Percentiles rank a stretch among this genome's conserved stretches.
Conservation (phyloP, 1,140 invertebrate genomes). For the Drosophila subobscura region DNA sequence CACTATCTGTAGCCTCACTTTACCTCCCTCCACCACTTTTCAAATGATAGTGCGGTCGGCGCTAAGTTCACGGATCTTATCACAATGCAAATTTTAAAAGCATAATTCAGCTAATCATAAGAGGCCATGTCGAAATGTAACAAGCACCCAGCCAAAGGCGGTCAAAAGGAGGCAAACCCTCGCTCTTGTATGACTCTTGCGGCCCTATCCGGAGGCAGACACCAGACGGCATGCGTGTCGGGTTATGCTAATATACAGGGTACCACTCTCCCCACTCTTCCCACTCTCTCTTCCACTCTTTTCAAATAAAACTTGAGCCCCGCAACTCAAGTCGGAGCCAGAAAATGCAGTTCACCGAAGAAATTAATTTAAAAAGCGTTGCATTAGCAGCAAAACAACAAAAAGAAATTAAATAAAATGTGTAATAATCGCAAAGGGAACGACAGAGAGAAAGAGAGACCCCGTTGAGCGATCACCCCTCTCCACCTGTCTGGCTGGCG, state of each 20-base stretch:
- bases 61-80: conserved; percentile 59
- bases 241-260: conserved; percentile 68
- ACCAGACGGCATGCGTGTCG: conserved; percentile 62
- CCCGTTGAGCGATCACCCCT: conserved; percentile 10
- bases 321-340: conserved; percentile 34
- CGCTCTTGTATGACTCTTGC: background rate
- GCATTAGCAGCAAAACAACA: conserved; percentile 63
- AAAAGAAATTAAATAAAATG: conserved; percentile 76
- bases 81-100: conserved; percentile 67
- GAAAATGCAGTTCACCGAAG: conserved; percentile 54
- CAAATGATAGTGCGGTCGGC: conserved; percentile 43
- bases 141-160: conserved; percentile 39
- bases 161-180: conserved; percentile 1
- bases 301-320: conserved; percentile 24
- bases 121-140: conserved; percentile 74
- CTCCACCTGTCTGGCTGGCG: conserved; percentile 31
- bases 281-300: conserved; percentile 5
- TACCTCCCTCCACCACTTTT: conserved; percentile 2
- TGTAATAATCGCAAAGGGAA: conserved; percentile 56
- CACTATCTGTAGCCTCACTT: too few relatives aligned
- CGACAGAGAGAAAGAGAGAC: conserved; percentile 3
- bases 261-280: conserved; percentile 23
- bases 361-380: conserved; percentile 75
- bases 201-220: conserved; percentile 17
- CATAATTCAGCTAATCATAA: conserved; percentile 81